Conservation (phyloP, 2,113 vertebrate genomes). For the Ptilonorhynchus violaceus region DNA sequence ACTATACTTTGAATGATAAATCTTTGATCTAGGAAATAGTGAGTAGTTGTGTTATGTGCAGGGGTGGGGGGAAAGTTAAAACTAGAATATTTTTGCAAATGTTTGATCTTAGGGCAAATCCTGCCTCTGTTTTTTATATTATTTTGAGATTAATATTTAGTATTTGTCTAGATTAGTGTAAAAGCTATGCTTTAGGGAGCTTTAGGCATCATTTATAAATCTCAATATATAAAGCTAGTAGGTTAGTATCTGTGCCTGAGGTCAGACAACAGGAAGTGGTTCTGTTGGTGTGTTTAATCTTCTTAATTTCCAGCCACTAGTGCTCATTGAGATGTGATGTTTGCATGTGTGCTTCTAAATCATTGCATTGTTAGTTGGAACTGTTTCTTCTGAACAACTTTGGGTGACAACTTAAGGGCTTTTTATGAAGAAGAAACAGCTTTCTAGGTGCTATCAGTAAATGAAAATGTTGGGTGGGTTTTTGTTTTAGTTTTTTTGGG, state of each 20-base stretch:
- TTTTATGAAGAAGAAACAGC: neutral
- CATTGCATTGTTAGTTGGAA: neutral
- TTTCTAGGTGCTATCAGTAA: neutral
- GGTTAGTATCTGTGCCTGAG: neutral
- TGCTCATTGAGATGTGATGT: neutral
- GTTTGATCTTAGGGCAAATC: neutral
- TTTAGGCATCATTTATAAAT: neutral
- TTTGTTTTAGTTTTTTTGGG: neutral
- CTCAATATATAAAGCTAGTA: accelerated
- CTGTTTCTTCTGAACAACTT: neutral
- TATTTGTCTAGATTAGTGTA: neutral
- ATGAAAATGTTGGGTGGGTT: neutral
- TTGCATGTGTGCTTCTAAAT: neutral
- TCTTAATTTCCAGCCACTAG: neutral
- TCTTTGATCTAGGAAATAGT: neutral
- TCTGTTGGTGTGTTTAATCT: neutral
- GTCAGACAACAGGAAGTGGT: neutral
- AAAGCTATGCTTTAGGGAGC: neutral
- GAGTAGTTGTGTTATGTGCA: neutral
- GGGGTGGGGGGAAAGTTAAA: neutral
- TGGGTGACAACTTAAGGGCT: accelerated
- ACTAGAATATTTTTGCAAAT: neutral
- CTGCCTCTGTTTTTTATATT: neutral
- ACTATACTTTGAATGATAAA: neutral
- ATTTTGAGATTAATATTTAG: neutral